These are phyloP conservation scores for Sebastes dallii DNA, from an alignment of 2,797 vertebrate genomes.

Conservation along the genomic window DNA sequence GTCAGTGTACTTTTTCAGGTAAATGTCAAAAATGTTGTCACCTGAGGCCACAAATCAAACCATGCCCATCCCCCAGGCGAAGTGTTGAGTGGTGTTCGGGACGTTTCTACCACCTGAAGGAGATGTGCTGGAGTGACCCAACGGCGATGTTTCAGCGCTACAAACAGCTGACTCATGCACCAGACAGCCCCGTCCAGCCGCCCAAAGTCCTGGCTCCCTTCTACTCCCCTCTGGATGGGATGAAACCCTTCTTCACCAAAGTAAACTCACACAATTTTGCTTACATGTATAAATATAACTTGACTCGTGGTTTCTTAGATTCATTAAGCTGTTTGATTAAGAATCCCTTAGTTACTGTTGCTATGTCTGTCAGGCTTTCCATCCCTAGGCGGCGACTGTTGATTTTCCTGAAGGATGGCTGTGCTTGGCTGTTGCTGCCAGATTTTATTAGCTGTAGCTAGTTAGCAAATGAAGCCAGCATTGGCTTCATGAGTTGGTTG, in stretches of 20 bases:
- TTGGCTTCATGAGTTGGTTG: too few relatives aligned
- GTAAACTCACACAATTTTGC: constrained; percentile 47
- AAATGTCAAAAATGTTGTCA: not conserved
- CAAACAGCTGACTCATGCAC: constrained; percentile 38
- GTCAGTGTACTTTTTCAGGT: not conserved
- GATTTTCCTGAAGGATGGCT: too few relatives aligned
- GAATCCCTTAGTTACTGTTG: too few relatives aligned
- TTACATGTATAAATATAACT: not conserved
- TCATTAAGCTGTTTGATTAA: not conserved
- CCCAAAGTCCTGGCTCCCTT: constrained; percentile 79
- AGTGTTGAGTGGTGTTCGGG: constrained; percentile 68
- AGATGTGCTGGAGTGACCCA: constrained; percentile 84
- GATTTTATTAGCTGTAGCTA: too few relatives aligned
- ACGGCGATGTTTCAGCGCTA: constrained; percentile 82
- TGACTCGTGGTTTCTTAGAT: not conserved
- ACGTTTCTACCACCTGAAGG: constrained; percentile 82
- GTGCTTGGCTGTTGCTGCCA: too few relatives aligned
- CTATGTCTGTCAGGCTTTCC: too few relatives aligned
- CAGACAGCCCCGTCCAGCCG: constrained; percentile 67
- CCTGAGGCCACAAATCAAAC: not conserved
- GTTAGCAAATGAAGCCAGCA: too few relatives aligned
- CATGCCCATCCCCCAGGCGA: constrained; percentile 27
- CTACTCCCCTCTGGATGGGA: constrained; percentile 63
- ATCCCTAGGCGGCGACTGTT: too few relatives aligned
- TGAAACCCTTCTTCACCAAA: constrained; percentile 76